Evolutionary conservation across 1,140 invertebrate genomes (phyloP).

Genomic region (Drosophila novamexicana): DNA sequence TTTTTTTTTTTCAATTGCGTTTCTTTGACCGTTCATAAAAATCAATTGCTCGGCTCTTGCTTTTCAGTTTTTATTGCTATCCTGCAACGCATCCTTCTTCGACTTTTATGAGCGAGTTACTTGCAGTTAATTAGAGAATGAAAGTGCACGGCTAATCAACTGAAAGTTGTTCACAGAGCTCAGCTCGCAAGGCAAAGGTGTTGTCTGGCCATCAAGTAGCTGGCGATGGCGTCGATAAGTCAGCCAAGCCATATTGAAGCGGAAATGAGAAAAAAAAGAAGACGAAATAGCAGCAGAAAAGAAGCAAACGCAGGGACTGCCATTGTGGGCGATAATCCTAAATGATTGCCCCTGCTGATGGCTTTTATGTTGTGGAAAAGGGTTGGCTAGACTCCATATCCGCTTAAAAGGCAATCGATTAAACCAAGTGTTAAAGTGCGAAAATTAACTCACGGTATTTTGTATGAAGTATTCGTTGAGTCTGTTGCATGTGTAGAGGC

Average conservation of each 20-base stretch:
- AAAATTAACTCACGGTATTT: conserved; percentile 11
- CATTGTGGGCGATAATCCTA: conserved; percentile 29
- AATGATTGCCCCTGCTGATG: conserved; percentile 38
- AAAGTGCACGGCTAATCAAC: conserved; percentile 58
- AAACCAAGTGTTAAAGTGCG: conserved; percentile 20
- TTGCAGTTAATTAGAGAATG: conserved; percentile 65
- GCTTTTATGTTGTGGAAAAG: conserved; percentile 25
- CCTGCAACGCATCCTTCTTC: conserved; percentile 7
- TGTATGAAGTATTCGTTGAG: not conserved
- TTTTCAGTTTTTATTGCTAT: conserved; percentile 31
- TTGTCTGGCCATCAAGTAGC: conserved; percentile 43
- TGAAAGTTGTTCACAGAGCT: conserved; percentile 41
- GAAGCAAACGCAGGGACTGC: conserved; percentile 17
- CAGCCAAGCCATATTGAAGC: conserved; percentile 20
- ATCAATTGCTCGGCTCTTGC: conserved; percentile 45
- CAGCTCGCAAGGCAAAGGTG: conserved; percentile 43
- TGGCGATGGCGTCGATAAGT: conserved; percentile 28
- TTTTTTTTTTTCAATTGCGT: conserved; percentile 55
- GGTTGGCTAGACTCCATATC: conserved; percentile 26
- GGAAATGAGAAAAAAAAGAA: conserved; percentile 51
- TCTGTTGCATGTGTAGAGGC: not conserved
- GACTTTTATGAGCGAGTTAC: conserved; percentile 63
- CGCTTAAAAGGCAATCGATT: conserved; percentile 24
- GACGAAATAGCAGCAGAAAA: conserved; percentile 20
- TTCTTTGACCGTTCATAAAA: conserved; percentile 38